Base-by-base conservation (phyloP, 2,113 vertebrate species). In the Atlantisia rogersi region DNA sequence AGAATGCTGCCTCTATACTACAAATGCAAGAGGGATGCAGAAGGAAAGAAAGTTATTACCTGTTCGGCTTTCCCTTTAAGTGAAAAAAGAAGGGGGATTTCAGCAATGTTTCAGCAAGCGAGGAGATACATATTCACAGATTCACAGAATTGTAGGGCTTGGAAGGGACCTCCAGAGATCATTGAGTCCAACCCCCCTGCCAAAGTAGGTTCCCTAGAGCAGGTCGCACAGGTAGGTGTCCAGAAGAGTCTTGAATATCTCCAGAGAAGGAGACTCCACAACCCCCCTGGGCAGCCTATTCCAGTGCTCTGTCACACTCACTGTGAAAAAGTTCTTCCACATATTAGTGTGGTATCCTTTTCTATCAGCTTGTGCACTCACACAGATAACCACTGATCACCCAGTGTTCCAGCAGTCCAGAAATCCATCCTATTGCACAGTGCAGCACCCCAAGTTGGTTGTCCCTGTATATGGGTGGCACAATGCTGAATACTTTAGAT, bases 341-440 rank as follows among this genome's bases (percentile, higher is more conserved):
- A 46, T 46, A 18, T 46, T 46, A 19, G 7, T 42, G 7, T 42
- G 4, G 44, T 24, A 7, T 44, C 6, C 4, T 59, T 90, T 77
- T 67, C 1, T 2, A 15, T 1, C 62, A 37, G 25, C 32, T 55
- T 0, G 0, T 25, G 8, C 14, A 11, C 24, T 35, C 42, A 28
- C 24, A 55, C 4, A 44, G 50, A 28, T 16, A 71, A 28, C 1
- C 3, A 5, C 26, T 0, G 0, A 52, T 5, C 56, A 24, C 11
- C 18, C 3, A 2, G 15, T 31, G n/a, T 40, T 29, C 6, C 53
- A 80, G 14, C 32, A 44, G 15, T 5, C 0, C 0, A 92, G 58
- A 32, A 74, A 77, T 39, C 19, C 59, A 29, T 31, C 6, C 25
- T 58, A 22, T 9, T 5, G 10, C 46, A 42, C 14, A 42, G 18